Percentiles rank a stretch among this genome's conserved stretches.
Conservation (phyloP, 2,797 vertebrate species). For the Sitta carolinensis region DNA sequence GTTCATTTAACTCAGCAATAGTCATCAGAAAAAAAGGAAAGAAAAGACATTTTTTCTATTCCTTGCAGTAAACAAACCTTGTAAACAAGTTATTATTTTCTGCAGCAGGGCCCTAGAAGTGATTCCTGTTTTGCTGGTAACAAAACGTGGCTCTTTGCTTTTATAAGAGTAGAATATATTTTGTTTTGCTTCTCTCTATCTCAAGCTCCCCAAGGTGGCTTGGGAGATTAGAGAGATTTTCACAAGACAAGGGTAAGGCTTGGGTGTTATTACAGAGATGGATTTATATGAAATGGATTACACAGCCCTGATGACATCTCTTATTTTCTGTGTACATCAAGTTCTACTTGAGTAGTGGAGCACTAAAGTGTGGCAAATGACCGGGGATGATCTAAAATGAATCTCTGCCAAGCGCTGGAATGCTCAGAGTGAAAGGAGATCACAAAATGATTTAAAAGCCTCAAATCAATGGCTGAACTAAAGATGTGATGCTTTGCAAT, state of each 20-base stretch:
- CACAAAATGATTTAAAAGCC: conserved; percentile 48
- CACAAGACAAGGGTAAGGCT: conserved; percentile 5
- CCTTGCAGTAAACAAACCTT: conserved; percentile 31
- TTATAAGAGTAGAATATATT: background rate
- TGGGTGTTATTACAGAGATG: background rate
- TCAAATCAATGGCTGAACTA: conserved; percentile 51
- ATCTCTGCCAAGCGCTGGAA: conserved; percentile 7
- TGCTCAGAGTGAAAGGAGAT: conserved; percentile 24
- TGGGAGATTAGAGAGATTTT: conserved; percentile 51
- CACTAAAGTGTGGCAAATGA: conserved; percentile 48
- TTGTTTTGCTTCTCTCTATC: background rate
- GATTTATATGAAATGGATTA: conserved; percentile 53
- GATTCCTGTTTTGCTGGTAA: conserved; percentile 7
- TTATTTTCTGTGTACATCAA: conserved; percentile 36
- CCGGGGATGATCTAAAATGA: conserved; percentile 43
- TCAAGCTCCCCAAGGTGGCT: background rate
- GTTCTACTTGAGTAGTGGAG: conserved; percentile 28
- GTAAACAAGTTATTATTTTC: conserved; percentile 47
- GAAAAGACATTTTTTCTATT: conserved; percentile 12
- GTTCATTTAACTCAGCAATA: conserved; percentile 25
- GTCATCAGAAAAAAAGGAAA: background rate
- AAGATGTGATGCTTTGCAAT: conserved; percentile 40
- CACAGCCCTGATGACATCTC: conserved; percentile 41
- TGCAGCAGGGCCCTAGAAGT: background rate
- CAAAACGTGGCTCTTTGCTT: conserved; percentile 6